Evolutionary conservation across 2,797 vertebrate genomes (phyloP), one percentile per base, ranked within the genome.

Genomic region (Tapera naevia): DNA sequence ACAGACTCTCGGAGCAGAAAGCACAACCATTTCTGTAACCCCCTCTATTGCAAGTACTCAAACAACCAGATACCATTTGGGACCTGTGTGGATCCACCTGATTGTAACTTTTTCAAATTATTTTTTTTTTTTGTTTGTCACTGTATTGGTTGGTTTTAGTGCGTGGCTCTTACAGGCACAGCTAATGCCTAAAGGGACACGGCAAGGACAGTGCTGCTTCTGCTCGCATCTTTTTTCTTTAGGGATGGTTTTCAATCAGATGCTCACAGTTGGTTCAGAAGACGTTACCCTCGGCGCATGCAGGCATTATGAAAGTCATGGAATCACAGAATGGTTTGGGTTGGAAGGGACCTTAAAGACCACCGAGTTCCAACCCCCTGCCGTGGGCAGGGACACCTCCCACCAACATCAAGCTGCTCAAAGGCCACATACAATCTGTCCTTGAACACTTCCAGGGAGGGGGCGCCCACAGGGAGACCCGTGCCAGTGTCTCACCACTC

Each of bases 151-250:
- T 5, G 43, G 2, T 22, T 24, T 25, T 3, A 51, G 30, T 0
- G 6, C 1, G 0, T 0, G 4, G 14, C 19, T 46, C 48, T 48
- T 9, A 24, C 15, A 23, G 37, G 13, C n/a, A 17, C 48, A 24
- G 10, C 14, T 50, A 25, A 7, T 7, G 45, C 19, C 46, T 16
- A 22, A 27, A 22, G 45, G 33, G 28, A 10, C 28, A 7, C 2
- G 15, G 13, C n/a, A 10, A 17, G 28, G 53, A 33, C 0, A 1
- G n/a, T 2, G 2, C 10, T 7, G 16, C 39, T 15, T 17, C 64
- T 11, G 30, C 18, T 21, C 4, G 1, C 41, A 2, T 3, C 17
- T 3, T 12, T 33, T 33, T 37, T 22, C 24, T 27, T 17, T 2
- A 21, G 12, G 35, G 8, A 9, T 0, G 37, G 17, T 21, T 62